Percentiles rank a stretch among this genome's conserved stretches.
phyloP scores from a whole-genome alignment of 2,888 invertebrate species.

The Drepana falcataria region DNA sequence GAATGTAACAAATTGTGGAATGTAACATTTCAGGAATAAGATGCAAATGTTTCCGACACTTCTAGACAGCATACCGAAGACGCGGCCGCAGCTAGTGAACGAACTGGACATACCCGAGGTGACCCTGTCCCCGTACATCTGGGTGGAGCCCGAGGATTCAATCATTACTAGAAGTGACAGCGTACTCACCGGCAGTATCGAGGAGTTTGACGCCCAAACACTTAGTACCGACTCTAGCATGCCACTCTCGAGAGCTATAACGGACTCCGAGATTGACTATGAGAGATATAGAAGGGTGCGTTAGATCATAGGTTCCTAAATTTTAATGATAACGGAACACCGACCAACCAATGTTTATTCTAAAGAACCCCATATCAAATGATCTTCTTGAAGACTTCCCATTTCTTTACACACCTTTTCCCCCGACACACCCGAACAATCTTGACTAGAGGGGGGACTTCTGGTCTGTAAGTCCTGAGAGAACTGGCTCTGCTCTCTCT shows the following conservation, averaged over 20 bases:
- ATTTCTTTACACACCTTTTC: no score
- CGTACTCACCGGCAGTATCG: slow-evolving; percentile 28
- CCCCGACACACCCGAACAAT: no score
- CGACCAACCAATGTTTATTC: no score
- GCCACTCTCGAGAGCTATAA: slow-evolving; percentile 61
- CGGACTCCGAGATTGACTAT: slow-evolving; percentile 68
- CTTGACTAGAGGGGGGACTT: no score
- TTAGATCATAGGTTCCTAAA: slow-evolving; percentile 2
- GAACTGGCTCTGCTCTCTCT: no score
- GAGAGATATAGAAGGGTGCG: slow-evolving; percentile 50
- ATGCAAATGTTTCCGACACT: slow-evolving; percentile 57
- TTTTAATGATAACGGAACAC: not conserved
- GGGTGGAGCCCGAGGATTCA: slow-evolving; percentile 40
- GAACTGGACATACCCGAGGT: slow-evolving; percentile 58
- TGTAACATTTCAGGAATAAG: slow-evolving; percentile 2
- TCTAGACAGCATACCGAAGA: slow-evolving; percentile 51
- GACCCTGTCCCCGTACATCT: slow-evolving; percentile 43
- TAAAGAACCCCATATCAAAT: no score
- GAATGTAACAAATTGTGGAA: no score
- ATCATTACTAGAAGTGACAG: slow-evolving; percentile 37
- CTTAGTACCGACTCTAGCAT: slow-evolving; percentile 53
- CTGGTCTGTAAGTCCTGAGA: no score
- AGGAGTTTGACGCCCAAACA: slow-evolving; percentile 31
- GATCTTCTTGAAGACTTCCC: no score
- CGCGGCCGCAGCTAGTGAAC: slow-evolving; percentile 51